Evolutionary conservation across 1,140 invertebrate species (phyloP).

Genomic region (Nylanderia fulva): DNA sequence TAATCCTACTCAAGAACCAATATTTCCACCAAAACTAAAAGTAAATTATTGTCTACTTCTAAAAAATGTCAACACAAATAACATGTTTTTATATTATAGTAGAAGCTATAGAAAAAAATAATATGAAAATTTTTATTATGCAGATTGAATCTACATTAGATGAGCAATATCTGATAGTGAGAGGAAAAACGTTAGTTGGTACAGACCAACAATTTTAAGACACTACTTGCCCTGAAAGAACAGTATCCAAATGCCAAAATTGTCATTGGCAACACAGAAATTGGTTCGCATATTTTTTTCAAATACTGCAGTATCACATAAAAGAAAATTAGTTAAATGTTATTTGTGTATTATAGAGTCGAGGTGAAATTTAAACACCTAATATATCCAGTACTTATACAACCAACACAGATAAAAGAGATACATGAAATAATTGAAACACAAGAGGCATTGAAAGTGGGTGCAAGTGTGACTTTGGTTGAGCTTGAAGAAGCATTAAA

Average conservation of each 20-base stretch:
- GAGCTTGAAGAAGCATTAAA: slow-evolving; percentile 89
- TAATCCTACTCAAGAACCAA: slow-evolving; percentile 95
- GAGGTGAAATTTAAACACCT: slow-evolving; percentile 96
- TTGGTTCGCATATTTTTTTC: slow-evolving; percentile 86
- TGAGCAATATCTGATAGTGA: slow-evolving; percentile 89
- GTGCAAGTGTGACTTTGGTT: slow-evolving; percentile 92
- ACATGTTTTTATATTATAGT: background rate
- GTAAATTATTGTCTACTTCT: slow-evolving; percentile 79
- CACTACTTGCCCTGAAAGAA: slow-evolving; percentile 92
- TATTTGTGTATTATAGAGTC: slow-evolving; percentile 85
- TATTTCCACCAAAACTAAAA: slow-evolving; percentile 96
- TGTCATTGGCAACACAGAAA: slow-evolving; percentile 98
- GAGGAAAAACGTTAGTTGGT: slow-evolving; percentile 91
- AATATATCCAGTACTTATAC: slow-evolving; percentile 93
- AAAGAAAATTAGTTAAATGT: background rate
- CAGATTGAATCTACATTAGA: slow-evolving; percentile 88
- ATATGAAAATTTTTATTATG: slow-evolving; percentile 10
- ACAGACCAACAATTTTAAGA: slow-evolving; percentile 90
- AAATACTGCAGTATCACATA: background rate
- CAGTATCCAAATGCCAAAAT: slow-evolving; percentile 92
- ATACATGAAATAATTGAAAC: slow-evolving; percentile 87
- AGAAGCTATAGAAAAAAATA: slow-evolving; percentile 34
- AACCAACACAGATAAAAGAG: slow-evolving; percentile 91
- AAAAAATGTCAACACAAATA: slow-evolving; percentile 4
- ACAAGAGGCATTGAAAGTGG: slow-evolving; percentile 89